These are phyloP conservation scores for Halichoeres trimaculatus DNA, from an alignment of 2,113 vertebrate genomes.

Conservation along the genomic window DNA sequence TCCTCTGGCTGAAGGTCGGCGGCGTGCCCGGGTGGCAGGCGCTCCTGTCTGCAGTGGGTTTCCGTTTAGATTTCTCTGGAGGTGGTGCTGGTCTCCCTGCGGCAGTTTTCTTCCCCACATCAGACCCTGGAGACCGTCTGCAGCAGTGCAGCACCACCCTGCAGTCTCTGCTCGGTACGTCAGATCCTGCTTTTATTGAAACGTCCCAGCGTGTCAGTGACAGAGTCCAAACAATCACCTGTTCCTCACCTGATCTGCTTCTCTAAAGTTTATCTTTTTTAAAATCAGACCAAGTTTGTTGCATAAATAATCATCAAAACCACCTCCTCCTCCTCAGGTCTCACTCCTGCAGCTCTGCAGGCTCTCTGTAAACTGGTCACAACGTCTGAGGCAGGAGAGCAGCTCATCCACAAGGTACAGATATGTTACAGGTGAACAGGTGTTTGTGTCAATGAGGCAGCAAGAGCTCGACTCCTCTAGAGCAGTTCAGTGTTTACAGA, in stretches of 20 bases:
- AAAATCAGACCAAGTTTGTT: too few species aligned
- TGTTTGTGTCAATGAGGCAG: slow-evolving; percentile 15
- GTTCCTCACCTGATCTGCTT: too few species aligned
- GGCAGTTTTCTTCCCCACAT: slow-evolving; percentile 94
- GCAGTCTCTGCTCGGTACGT: slow-evolving; percentile 92
- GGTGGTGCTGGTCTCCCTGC: slow-evolving; percentile 88
- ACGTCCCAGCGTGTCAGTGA: too few species aligned
- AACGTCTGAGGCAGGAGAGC: slow-evolving; percentile 92
- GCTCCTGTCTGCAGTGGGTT: slow-evolving; percentile 92
- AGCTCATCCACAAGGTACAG: slow-evolving; percentile 92
- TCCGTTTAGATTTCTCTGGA: slow-evolving; percentile 89
- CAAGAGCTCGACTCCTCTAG: background rate
- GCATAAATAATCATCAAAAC: background rate
- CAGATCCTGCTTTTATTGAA: background rate
- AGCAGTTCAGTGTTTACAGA: too few species aligned
- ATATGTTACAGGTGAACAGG: background rate
- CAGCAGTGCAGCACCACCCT: slow-evolving; percentile 95
- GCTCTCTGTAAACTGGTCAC: slow-evolving; percentile 96
- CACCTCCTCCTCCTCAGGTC: slow-evolving; percentile 79
- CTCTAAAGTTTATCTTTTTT: too few species aligned
- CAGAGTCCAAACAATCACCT: too few species aligned
- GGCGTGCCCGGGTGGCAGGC: slow-evolving; percentile 96
- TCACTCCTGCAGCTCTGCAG: slow-evolving; percentile 92
- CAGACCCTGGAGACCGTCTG: slow-evolving; percentile 91
- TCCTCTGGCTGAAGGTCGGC: slow-evolving; percentile 64